These are phyloP conservation scores for Glyphotaelius pellucidus DNA, from an alignment of 2,888 invertebrate genomes.

Conservation along the genomic window DNA sequence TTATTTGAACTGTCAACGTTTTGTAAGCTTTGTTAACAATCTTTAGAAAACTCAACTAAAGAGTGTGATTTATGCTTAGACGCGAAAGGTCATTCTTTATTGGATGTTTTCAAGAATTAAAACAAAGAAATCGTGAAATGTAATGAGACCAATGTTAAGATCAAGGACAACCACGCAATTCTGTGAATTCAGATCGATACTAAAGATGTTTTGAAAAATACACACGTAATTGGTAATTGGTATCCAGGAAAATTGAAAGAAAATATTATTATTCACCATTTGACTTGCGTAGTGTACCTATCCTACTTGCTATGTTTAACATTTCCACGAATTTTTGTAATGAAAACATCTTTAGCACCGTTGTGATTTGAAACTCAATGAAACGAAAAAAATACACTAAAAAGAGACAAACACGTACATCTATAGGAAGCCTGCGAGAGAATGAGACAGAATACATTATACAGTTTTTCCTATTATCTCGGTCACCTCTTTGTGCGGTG, in stretches of 20 bases:
- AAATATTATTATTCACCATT: neutral
- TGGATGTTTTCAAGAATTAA: neutral
- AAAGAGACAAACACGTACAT: too few relatives aligned
- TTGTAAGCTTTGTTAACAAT: neutral
- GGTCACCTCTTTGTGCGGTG: too few relatives aligned
- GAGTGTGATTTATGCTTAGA: neutral
- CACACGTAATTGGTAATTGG: neutral
- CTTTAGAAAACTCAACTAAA: neutral
- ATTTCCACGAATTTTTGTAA: too few relatives aligned
- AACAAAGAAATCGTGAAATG: neutral
- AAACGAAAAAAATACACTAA: too few relatives aligned
- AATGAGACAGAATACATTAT: too few relatives aligned
- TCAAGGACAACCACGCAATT: neutral
- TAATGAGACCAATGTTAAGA: neutral
- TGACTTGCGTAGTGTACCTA: too few relatives aligned
- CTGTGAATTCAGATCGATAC: neutral
- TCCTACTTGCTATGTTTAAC: too few relatives aligned
- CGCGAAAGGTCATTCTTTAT: neutral
- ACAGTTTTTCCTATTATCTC: too few relatives aligned
- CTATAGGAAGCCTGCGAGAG: too few relatives aligned
- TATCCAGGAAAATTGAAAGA: neutral
- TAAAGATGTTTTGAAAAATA: neutral
- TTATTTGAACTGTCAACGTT: neutral
- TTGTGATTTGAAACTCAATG: too few relatives aligned
- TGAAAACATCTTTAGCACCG: too few relatives aligned